A percentile compares a stretch with the other conserved stretches of the same genome.
These are phyloP conservation scores for Python bivittatus DNA, from an alignment of 2,113 vertebrate genomes.

Conservation along the genomic window DNA sequence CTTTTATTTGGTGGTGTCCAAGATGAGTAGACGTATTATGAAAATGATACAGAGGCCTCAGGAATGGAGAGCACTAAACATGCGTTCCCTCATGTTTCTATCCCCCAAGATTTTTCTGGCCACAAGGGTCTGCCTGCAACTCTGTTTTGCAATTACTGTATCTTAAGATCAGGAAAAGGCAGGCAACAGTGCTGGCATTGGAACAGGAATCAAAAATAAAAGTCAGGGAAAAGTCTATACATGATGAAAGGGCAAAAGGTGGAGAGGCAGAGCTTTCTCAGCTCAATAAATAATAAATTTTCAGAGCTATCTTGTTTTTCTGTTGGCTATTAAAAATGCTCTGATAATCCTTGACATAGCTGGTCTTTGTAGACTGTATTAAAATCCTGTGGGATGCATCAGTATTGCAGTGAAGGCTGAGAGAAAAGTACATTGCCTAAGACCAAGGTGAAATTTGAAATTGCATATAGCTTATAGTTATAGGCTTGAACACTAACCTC, in stretches of 20 bases:
- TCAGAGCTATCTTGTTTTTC: neutral
- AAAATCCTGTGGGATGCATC: neutral
- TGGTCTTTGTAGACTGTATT: neutral
- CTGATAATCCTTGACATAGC: neutral
- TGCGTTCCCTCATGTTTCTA: neutral
- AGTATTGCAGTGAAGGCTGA: neutral
- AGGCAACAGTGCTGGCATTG: neutral
- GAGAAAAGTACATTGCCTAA: neutral
- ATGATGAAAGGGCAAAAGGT: neutral
- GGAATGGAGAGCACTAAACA: neutral
- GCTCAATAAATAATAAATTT: neutral
- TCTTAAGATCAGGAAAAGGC: neutral
- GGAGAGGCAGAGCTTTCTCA: neutral
- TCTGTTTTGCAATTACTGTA: neutral
- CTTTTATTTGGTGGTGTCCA: neutral
- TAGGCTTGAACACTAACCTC: neutral
- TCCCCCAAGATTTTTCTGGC: neutral
- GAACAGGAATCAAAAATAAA: neutral
- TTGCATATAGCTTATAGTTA: neutral
- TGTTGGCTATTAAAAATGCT: neutral
- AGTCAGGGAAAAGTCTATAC: neutral
- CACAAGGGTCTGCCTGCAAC: neutral
- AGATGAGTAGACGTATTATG: slow-evolving; percentile 15
- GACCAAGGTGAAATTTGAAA: neutral
- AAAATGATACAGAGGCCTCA: neutral